Evolutionary conservation across 2,888 invertebrate genomes (phyloP).

Genomic region (Patella depressa): DNA sequence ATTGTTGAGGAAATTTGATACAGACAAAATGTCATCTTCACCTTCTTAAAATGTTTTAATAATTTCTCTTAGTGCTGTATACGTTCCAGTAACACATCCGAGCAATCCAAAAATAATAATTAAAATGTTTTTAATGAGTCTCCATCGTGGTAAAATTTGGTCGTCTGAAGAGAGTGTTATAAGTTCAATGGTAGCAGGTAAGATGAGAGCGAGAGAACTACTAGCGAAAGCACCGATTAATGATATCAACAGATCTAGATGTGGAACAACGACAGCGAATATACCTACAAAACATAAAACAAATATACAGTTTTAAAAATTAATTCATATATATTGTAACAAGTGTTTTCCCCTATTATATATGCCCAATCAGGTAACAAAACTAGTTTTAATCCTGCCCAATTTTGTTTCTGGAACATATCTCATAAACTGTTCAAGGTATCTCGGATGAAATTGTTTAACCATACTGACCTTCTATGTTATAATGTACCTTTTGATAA

Average conservation of each 20-base stretch:
- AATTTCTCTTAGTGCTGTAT: conserved; percentile 54
- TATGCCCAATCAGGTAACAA: no score
- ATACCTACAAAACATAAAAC: conserved; percentile 54
- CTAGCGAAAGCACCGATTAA: conserved; percentile 69
- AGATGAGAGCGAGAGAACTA: conserved; percentile 66
- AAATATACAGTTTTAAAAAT: neutral
- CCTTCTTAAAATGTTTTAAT: conserved; percentile 39
- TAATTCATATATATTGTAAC: neutral
- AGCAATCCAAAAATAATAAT: conserved; percentile 84
- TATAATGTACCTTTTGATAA: no score
- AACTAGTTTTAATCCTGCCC: no score
- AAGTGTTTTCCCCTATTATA: no score
- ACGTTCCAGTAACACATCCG: conserved; percentile 86
- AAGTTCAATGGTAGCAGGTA: conserved; percentile 68
- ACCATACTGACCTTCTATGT: no score
- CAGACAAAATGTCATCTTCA: neutral
- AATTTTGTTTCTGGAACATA: no score
- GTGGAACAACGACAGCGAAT: conserved; percentile 62
- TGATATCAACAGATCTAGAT: conserved; percentile 69
- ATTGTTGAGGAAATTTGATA: no score
- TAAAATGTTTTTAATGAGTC: conserved; percentile 81
- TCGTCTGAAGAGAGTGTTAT: conserved; percentile 54
- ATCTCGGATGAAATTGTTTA: no score
- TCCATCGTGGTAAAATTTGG: conserved; percentile 27
- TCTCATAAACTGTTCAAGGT: no score